phyloP scores from a whole-genome alignment of 2,888 invertebrate genomes.

The Corythucha ciliata region DNA sequence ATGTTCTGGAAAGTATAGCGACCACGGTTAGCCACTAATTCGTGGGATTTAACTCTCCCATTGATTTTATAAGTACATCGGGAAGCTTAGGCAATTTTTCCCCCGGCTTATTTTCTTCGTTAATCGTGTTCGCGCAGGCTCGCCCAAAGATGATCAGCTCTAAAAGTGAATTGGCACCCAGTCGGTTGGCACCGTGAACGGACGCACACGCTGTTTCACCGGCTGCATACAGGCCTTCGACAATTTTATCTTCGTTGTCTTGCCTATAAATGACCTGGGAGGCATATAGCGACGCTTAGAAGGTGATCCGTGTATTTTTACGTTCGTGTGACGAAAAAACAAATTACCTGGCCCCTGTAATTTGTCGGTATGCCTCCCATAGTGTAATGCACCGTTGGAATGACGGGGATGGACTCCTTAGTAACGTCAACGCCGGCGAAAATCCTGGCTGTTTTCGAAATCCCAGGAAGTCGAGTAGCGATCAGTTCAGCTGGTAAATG shows the following conservation, averaged over 20 bases:
- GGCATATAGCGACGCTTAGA: not conserved
- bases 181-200: slow-evolving; percentile 96
- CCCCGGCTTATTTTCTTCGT: slow-evolving; percentile 76
- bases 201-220: slow-evolving; percentile 93
- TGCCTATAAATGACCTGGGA: too few relatives aligned
- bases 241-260: slow-evolving; percentile 55
- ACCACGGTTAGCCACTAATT: slow-evolving; percentile 30
- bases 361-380: slow-evolving; percentile 99
- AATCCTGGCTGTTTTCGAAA: slow-evolving; percentile 98
- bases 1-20: too few relatives aligned
- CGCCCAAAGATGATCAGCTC: slow-evolving; percentile 98
- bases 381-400: slow-evolving; percentile 98
- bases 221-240: slow-evolving; percentile 86
- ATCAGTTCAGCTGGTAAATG: slow-evolving; percentile 93
- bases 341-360: slow-evolving; percentile 92
- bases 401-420: slow-evolving; percentile 92
- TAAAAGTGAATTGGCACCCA: slow-evolving; percentile 95
- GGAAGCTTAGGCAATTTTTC: slow-evolving; percentile 56
- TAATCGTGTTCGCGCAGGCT: slow-evolving; percentile 87
- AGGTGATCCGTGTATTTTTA: slow-evolving; percentile 40
- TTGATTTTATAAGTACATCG: not conserved
- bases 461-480: slow-evolving; percentile 75
- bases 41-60: not conserved
- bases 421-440: slow-evolving; percentile 99
- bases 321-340: too few relatives aligned